phyloP scores from a whole-genome alignment of 1,140 invertebrate species.

The Caligus rogercresseyi region DNA sequence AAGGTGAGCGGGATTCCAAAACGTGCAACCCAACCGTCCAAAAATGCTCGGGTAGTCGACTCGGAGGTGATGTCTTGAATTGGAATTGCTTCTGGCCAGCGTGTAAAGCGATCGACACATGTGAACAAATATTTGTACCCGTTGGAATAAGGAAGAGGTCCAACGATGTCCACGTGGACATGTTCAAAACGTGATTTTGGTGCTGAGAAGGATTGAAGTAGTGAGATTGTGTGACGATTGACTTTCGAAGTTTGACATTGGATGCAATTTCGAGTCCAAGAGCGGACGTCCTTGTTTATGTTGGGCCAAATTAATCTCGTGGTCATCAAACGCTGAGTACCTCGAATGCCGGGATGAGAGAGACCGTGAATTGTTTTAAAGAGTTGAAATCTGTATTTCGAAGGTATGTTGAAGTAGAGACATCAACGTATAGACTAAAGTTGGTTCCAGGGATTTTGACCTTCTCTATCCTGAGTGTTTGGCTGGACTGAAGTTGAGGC shows the following conservation, averaged over 20 bases:
- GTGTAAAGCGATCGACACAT: slow-evolving; percentile 30
- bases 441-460: too few relatives aligned
- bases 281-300: background rate
- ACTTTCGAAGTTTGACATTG: slow-evolving; percentile 2
- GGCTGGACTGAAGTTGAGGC: too few relatives aligned
- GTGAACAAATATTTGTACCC: slow-evolving; percentile 30
- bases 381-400: too few relatives aligned
- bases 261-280: background rate
- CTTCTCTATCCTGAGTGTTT: too few relatives aligned
- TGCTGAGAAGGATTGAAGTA: background rate
- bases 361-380: too few relatives aligned
- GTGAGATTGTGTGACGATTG: background rate
- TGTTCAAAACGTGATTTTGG: slow-evolving; percentile 27
- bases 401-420: too few relatives aligned
- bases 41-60: background rate
- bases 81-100: slow-evolving; percentile 31
- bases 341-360: too few relatives aligned
- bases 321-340: background rate
- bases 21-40: background rate
- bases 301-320: slow-evolving; percentile 2
- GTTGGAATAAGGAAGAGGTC: slow-evolving; percentile 28
- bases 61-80: slow-evolving; percentile 27
- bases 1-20: background rate
- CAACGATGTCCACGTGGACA: slow-evolving; percentile 34
- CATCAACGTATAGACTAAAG: too few relatives aligned